Evolutionary conservation across 2,888 invertebrate species (phyloP).

Genomic region (Trypoxylon attenuatum): DNA sequence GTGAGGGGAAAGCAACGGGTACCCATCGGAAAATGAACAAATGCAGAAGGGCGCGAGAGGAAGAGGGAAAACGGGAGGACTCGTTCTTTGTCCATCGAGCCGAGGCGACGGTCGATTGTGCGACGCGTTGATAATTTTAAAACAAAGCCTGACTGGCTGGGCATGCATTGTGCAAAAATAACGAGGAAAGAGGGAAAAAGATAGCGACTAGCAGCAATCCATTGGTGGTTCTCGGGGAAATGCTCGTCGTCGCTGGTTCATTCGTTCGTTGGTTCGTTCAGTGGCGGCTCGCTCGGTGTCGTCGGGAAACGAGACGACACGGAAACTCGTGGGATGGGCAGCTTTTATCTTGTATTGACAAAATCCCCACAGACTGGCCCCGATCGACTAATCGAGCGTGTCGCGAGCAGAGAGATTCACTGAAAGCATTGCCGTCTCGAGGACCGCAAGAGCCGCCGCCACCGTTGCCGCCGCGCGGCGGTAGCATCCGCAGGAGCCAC

Average conservation of each 20-base stretch:
- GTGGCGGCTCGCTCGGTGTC: too few relatives aligned
- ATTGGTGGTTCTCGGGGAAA: background rate
- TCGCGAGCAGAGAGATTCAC: constrained; percentile 50
- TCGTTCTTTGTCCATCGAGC: constrained; percentile 62
- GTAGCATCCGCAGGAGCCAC: too few relatives aligned
- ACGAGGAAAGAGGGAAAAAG: constrained; percentile 53
- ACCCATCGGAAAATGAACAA: constrained; percentile 8
- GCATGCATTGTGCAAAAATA: constrained; percentile 70
- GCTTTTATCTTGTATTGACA: constrained; percentile 59
- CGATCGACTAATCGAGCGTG: constrained; percentile 60
- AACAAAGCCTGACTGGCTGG: constrained; percentile 65
- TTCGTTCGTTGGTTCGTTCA: constrained; percentile 32
- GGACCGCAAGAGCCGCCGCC: too few relatives aligned
- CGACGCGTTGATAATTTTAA: constrained; percentile 73
- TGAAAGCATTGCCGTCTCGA: constrained; percentile 13
- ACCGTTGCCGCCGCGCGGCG: too few relatives aligned
- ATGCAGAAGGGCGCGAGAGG: constrained; percentile 35
- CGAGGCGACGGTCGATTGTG: constrained; percentile 68
- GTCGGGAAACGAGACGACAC: too few relatives aligned
- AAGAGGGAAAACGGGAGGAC: constrained; percentile 11
- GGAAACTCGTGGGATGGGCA: constrained; percentile 20
- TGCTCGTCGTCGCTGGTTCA: constrained; percentile 15
- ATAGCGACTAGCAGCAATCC: constrained; percentile 17
- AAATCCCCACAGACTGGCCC: constrained; percentile 49
- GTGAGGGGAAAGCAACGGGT: constrained; percentile 1